Evolutionary conservation across 2,797 vertebrate species (phyloP), one percentile per base, ranked within the genome.

Genomic region (Pipistrellus pipistrellus): DNA sequence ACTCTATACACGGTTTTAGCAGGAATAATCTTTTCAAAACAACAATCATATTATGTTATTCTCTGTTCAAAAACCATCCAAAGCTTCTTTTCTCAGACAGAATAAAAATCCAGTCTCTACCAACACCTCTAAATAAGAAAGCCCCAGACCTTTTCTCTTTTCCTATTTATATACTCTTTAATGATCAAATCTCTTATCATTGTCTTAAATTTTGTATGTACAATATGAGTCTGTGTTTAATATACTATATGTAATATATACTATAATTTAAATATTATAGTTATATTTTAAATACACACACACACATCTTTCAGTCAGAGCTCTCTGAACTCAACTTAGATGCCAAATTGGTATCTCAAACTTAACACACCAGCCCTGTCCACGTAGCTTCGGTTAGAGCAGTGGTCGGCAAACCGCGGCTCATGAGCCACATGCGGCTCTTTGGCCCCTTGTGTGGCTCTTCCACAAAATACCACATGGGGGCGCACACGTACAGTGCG

Each of bases 31-130:
- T 66, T 86, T 94, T 73, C 44, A 77, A 89, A 77, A 88, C n/a
- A 80, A 72, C 72, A 17, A 66, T 57, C 62, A 72, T 44, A 77
- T 73, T 90, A 75, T 55, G 18, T 69, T 87, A 84, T 88, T 46
- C 25, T 94, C 64, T 68, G 18, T 86, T 95, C 38, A 94, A 95
- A 96, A 90, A n/a, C 8, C 21, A 25, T 68, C 51, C 30, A 81
- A 94, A 51, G 25, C 10, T 87, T 90, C 10, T 86, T 90, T 84
- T 51, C 81, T 76, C 25, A 95, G 27, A 94, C 57, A 89, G 27
- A 94, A 30, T 57, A 84, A 84, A 93, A 88, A 66, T 75, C 30
- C 62, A 48, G 13, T 76, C 2, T n/a, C 44, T 92, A 85, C 57
- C 30, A 91, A 30, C 32, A 85, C 23, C 32, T 95, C 23, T 41